Percentiles rank a stretch among this genome's conserved stretches.
Evolutionary conservation across 1,140 invertebrate species (phyloP).

Genomic region (Zaprionus lachaisei): DNA sequence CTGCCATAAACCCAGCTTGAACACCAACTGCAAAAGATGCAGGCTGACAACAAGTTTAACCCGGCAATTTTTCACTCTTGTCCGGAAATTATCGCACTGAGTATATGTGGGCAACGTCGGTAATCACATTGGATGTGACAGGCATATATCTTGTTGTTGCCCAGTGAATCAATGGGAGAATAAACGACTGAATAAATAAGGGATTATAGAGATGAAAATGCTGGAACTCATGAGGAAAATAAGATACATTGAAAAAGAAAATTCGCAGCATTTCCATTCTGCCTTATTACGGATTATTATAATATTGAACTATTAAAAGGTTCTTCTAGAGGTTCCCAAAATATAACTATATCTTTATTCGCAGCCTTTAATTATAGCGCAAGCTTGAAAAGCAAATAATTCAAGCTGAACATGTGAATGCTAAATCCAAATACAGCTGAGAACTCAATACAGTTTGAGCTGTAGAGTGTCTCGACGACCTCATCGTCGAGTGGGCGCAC

Average conservation of each 20-base stretch:
- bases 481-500: constrained; percentile 28
- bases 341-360: neutral
- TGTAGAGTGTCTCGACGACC: constrained; percentile 14
- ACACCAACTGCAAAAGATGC: constrained; percentile 10
- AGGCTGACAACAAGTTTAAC: constrained; percentile 4
- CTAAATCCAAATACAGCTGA: neutral
- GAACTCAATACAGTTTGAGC: constrained; percentile 18
- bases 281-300: neutral
- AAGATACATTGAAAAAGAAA: neutral
- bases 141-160: neutral
- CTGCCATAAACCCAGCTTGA: constrained; percentile 17
- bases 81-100: constrained; percentile 24
- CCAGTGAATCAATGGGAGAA: neutral
- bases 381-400: neutral
- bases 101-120: constrained; percentile 8
- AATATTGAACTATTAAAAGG: neutral
- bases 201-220: neutral
- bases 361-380: neutral
- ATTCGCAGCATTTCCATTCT: neutral
- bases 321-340: neutral
- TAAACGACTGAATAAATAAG: neutral
- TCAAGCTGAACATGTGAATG: neutral
- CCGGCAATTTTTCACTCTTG: constrained; percentile 10
- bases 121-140: constrained; percentile 5
- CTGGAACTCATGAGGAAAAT: neutral